Evolutionary conservation across 2,797 vertebrate genomes (phyloP), one percentile per base, ranked within the genome.

Genomic region (Todus mexicanus): DNA sequence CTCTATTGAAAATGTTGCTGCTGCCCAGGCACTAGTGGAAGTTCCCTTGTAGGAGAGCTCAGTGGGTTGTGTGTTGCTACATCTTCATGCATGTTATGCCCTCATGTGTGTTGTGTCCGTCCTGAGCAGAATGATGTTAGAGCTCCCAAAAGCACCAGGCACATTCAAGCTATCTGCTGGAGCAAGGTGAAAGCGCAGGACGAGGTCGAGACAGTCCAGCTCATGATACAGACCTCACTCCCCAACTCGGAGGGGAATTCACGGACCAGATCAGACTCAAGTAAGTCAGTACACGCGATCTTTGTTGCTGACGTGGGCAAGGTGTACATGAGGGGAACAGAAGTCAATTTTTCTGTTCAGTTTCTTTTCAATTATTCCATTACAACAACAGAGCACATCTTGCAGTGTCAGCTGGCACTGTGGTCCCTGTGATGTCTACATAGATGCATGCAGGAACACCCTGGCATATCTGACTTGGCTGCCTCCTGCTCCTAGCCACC

Each of bases 121-220:
- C 76, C 95, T 72, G 63, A 96, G 94, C 95, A 99, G 99, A 98
- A 92, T 89, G 98, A 99, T 47, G 99, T 99, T 37, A 98, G 97
- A 97, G 97, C 98, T 89, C 99, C 99, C 31, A 99, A 98, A 96
- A 97, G 75, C 59, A 99, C 98, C 12, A 98, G 96, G 95, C 98
- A 99, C 78, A 95, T 98, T 95, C 98, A 98, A 83, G 53, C 79
- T 11, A 94, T 99, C 95, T 97, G 84, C 43, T 99, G 98, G 99
- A 98, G 97, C 90, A 84, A 86, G 73, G 87, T 86, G 18, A 98
- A 98, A 50, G 97, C 91, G 1, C 97, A 97, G 84, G 98, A 99
- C 1, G 98, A 98, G 93, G 98, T 99, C 51, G 99, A 97, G 97
- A 97, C 97, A 1, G 96, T 99, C n/a, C 98, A 99, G 93, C 98